These are phyloP conservation scores for Drosophila neonasuta DNA, from an alignment of 2,888 invertebrate species.

Conservation along the genomic window DNA sequence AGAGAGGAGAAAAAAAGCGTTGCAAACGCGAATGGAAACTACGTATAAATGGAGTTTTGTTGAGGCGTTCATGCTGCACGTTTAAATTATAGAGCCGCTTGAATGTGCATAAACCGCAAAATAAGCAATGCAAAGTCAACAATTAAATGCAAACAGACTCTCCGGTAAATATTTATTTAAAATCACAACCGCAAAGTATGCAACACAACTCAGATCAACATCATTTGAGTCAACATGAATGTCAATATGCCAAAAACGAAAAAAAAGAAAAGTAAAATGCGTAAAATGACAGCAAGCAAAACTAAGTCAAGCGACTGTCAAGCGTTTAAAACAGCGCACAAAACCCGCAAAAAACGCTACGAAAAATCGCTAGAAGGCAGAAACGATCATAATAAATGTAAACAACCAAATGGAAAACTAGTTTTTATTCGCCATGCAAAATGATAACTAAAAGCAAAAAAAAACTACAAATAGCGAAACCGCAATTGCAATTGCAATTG, in stretches of 20 bases:
- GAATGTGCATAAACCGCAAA: constrained; percentile 17
- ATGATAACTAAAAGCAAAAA: constrained; percentile 42
- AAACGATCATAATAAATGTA: constrained; percentile 19
- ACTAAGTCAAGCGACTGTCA: constrained; percentile 9
- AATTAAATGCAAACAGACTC: constrained; percentile 28
- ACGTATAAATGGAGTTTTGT: constrained; percentile 10
- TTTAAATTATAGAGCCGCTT: constrained; percentile 3
- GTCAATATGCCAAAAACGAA: constrained; percentile 17
- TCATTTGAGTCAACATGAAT: not conserved
- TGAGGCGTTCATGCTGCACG: constrained; percentile 14
- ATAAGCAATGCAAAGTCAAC: constrained; percentile 27
- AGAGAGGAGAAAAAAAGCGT: not conserved
- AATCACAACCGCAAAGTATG: constrained; percentile 66
- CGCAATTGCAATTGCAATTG: constrained; percentile 39
- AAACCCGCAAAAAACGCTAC: constrained; percentile 23
- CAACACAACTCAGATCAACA: constrained; percentile 31
- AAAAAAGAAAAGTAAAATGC: not conserved
- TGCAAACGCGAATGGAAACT: constrained; percentile 5
- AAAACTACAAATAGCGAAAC: constrained; percentile 33
- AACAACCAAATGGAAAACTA: constrained; percentile 33
- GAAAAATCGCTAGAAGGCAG: constrained; percentile 21
- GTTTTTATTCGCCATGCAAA: constrained; percentile 49
- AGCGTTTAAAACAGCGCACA: constrained; percentile 42
- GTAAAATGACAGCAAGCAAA: constrained; percentile 20
- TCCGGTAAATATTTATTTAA: constrained; percentile 33